A percentile compares a stretch with the other conserved stretches of the same genome.
Conservation (phyloP, 2,888 invertebrate genomes). For the Microctonus hyperodae region DNA sequence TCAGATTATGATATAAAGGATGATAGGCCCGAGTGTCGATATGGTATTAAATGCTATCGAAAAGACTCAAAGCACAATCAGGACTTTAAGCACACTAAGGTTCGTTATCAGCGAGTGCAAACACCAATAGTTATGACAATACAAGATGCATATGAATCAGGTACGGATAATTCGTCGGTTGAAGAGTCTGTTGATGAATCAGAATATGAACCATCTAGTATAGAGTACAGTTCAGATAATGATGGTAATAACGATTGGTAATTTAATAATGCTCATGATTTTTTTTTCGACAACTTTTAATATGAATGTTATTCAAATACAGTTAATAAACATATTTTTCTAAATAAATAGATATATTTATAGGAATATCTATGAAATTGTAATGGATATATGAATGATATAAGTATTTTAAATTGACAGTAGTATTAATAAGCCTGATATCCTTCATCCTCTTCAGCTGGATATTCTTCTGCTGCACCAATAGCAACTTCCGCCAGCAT, state of each 20-base stretch:
- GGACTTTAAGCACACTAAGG: conserved; percentile 62
- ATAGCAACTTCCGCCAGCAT: conserved; percentile 69
- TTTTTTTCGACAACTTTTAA: not conserved
- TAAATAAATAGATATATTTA: not conserved
- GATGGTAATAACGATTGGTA: conserved; percentile 38
- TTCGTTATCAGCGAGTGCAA: conserved; percentile 42
- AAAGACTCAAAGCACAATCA: conserved; percentile 68
- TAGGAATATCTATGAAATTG: not conserved
- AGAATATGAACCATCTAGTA: conserved; percentile 51
- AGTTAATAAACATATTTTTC: not conserved
- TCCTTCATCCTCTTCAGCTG: conserved; percentile 65
- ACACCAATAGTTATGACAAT: conserved; percentile 33
- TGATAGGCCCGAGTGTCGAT: conserved; percentile 67
- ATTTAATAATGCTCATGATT: not conserved
- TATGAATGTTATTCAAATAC: not conserved
- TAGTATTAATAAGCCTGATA: conserved; percentile 58
- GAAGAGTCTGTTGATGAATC: conserved; percentile 59
- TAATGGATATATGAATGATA: not conserved
- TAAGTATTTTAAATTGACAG: too few relatives aligned
- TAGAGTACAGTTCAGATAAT: conserved; percentile 42
- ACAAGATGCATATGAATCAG: conserved; percentile 28
- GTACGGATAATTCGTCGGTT: conserved; percentile 40
- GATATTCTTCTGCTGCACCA: conserved; percentile 52
- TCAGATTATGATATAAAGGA: conserved; percentile 66
- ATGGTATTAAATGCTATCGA: conserved; percentile 68